Conservation (phyloP, 2,888 invertebrate genomes). For the Ernsta delagoae region DNA sequence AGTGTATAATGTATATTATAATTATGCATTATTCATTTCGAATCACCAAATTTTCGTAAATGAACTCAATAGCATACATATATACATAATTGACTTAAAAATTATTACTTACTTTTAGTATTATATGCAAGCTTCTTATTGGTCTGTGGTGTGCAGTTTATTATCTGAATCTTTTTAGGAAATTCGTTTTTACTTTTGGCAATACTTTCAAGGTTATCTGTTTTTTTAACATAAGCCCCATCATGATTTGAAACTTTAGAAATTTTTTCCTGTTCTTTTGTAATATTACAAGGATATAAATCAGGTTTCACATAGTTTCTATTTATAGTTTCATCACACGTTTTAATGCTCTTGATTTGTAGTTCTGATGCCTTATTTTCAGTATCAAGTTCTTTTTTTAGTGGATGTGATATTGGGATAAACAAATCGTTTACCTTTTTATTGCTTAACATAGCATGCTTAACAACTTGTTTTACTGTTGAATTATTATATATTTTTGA, state of each 20-base stretch:
- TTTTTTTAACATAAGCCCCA: not conserved
- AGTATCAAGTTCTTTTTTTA: slow-evolving; percentile 42
- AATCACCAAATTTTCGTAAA: no score
- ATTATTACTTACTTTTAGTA: slow-evolving; percentile 20
- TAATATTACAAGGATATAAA: not conserved
- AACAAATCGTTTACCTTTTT: slow-evolving; percentile 37
- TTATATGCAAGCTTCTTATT: slow-evolving; percentile 9
- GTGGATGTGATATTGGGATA: slow-evolving; percentile 11
- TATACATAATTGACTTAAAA: not conserved
- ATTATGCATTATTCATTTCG: no score
- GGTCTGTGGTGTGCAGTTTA: slow-evolving; percentile 6
- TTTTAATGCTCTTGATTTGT: not conserved
- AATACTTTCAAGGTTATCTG: not conserved
- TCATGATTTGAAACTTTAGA: not conserved
- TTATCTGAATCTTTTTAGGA: slow-evolving; percentile 15
- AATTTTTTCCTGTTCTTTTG: not conserved
- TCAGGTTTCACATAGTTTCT: not conserved
- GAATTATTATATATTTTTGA: not conserved
- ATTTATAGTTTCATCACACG: not conserved
- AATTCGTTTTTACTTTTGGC: not conserved
- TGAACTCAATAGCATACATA: no score
- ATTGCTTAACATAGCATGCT: not conserved
- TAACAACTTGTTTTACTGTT: not conserved
- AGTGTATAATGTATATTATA: no score
- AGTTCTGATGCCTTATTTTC: not conserved